Conservation (phyloP, 2,797 vertebrate genomes). For the Atherinosoma microstoma region DNA sequence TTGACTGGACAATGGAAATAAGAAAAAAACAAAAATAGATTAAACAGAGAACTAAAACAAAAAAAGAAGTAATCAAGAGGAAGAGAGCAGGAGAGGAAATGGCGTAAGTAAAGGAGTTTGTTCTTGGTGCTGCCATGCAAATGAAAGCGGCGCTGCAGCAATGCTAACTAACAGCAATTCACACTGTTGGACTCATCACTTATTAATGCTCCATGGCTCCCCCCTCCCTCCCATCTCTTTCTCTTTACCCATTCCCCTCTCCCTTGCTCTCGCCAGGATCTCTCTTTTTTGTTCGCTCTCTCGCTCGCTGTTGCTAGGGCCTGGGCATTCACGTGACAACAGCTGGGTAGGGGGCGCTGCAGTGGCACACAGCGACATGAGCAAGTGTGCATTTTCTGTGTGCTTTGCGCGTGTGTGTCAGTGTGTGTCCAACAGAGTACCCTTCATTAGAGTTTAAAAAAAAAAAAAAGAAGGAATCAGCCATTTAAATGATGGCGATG, state of each 20-base stretch:
- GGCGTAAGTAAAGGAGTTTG: slow-evolving; percentile 69
- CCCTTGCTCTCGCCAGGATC: slow-evolving; percentile 70
- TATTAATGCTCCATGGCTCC: slow-evolving; percentile 85
- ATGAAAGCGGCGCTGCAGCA: slow-evolving; percentile 81
- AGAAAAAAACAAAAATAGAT: slow-evolving; percentile 57
- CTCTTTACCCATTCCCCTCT: slow-evolving; percentile 72
- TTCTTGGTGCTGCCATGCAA: slow-evolving; percentile 83
- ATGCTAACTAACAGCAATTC: slow-evolving; percentile 86
- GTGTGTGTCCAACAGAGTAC: slow-evolving; percentile 50
- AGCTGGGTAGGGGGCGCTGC: slow-evolving; percentile 85
- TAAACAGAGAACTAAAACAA: slow-evolving; percentile 38
- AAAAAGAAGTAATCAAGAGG: slow-evolving; percentile 33
- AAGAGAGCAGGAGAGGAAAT: slow-evolving; percentile 63
- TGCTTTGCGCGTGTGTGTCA: slow-evolving; percentile 22
- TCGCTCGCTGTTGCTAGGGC: slow-evolving; percentile 86
- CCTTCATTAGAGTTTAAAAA: slow-evolving; percentile 74
- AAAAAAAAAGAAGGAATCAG: slow-evolving; percentile 45
- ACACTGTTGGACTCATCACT: slow-evolving; percentile 87
- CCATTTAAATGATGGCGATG: slow-evolving; percentile 71
- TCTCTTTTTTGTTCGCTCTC: slow-evolving; percentile 76
- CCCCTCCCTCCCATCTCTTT: slow-evolving; percentile 63
- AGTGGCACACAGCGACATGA: slow-evolving; percentile 66
- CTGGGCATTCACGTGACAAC: slow-evolving; percentile 81
- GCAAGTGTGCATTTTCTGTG: slow-evolving; percentile 59
- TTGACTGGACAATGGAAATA: slow-evolving; percentile 14